Conservation (phyloP, 2,797 vertebrate genomes). For the Sparidentex hasta region DNA sequence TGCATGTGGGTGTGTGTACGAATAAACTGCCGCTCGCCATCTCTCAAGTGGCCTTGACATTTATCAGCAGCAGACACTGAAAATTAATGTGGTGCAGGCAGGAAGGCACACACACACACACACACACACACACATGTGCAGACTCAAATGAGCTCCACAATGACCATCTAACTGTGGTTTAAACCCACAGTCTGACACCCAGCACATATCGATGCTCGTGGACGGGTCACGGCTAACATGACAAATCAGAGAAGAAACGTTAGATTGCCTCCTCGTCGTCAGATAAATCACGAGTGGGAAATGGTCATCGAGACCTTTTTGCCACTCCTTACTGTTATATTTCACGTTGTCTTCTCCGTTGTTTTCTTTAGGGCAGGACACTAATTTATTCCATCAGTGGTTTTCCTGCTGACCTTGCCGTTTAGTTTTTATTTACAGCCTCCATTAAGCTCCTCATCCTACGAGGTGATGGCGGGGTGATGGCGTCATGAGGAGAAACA, state of each 20-base stretch:
- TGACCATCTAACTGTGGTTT: conserved; percentile 64
- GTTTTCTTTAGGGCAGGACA: conserved; percentile 65
- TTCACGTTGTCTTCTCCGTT: conserved; percentile 66
- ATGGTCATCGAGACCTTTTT: conserved; percentile 50
- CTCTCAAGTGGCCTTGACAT: conserved; percentile 70
- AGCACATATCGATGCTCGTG: conserved; percentile 68
- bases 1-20: conserved; percentile 12
- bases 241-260: conserved; percentile 78
- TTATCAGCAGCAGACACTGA: conserved; percentile 66
- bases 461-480: conserved; percentile 60
- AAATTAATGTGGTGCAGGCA: conserved; percentile 56
- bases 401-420: conserved; percentile 75
- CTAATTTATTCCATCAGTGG: conserved; percentile 80
- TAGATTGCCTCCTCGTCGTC: conserved; percentile 76
- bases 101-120: conserved; percentile 29
- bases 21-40: conserved; percentile 48
- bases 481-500: conserved; percentile 47
- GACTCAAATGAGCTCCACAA: conserved; percentile 54
- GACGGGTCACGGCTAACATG: conserved; percentile 77
- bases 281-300: conserved; percentile 78
- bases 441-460: conserved; percentile 61
- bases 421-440: conserved; percentile 75
- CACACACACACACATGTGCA: too few relatives aligned
- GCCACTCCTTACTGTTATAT: conserved; percentile 52
- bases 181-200: conserved; percentile 70